Percentiles rank a stretch among this genome's conserved stretches.
Evolutionary conservation across 2,888 invertebrate species (phyloP).

Genomic region (Mythimna loreyi): DNA sequence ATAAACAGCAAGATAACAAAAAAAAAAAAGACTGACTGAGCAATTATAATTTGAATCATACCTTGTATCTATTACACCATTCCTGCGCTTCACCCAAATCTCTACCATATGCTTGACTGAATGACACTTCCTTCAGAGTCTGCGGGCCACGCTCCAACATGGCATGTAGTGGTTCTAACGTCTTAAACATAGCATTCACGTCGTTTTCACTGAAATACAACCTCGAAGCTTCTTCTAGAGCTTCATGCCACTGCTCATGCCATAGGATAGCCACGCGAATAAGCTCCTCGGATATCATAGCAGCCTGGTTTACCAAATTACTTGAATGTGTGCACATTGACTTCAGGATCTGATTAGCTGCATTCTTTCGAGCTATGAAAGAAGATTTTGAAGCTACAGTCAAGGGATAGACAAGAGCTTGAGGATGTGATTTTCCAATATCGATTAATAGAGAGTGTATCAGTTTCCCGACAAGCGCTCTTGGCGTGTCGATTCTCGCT

Average conservation of each 20-base stretch:
- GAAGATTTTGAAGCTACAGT: slow-evolving; percentile 99
- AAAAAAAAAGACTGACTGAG: too few species aligned
- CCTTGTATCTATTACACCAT: slow-evolving; percentile 97
- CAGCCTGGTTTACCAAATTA: slow-evolving; percentile 97
- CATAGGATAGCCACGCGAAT: slow-evolving; percentile 99
- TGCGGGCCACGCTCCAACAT: slow-evolving; percentile 98
- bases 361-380: slow-evolving; percentile 95
- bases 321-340: slow-evolving; percentile 99
- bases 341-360: slow-evolving; percentile 98
- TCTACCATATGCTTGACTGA: slow-evolving; percentile 98
- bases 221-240: slow-evolving; percentile 97
- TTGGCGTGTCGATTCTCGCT: slow-evolving; percentile 98
- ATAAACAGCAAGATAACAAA: too few species aligned
- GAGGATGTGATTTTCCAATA: slow-evolving; percentile 99
- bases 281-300: slow-evolving; percentile 98
- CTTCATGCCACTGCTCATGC: slow-evolving; percentile 99
- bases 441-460: slow-evolving; percentile 98
- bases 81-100: slow-evolving; percentile 98
- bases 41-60: slow-evolving; percentile 58
- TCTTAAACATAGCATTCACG: slow-evolving; percentile 98
- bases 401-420: slow-evolving; percentile 98
- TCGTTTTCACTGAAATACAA: slow-evolving; percentile 99
- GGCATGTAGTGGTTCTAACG: slow-evolving; percentile 97
- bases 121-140: slow-evolving; percentile 99
- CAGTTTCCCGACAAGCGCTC: slow-evolving; percentile 96